Evolutionary conservation across 2,888 invertebrate species (phyloP), one percentile per base, ranked within the genome.

Genomic region (Dugesia japonica): DNA sequence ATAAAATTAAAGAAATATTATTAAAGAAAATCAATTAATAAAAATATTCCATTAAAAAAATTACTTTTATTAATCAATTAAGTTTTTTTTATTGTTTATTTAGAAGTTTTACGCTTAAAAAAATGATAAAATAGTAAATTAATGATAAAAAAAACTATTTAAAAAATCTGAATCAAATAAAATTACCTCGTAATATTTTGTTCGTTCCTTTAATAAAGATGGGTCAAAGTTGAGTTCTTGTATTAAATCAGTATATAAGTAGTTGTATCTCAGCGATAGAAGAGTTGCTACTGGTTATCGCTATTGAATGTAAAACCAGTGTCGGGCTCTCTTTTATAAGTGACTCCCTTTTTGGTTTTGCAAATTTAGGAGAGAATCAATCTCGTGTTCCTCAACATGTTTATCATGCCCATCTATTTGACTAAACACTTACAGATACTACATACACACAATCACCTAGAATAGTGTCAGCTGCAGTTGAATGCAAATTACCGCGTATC

Each of bases 171-270:
- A 38, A 56, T 56, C 56, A 56, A 56, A 56, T 56, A 56, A 56
- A 56, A 13, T 4, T n/a, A 20, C n/a, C 56, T 23, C 17, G 56
- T n/a, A 56, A 56, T 56, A 56, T 56, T 56, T 56, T 56, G 9
- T 56, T 56, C 56, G 56, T 56, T 56, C 56, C 56, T 56, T 56
- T 56, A n/a, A 56, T 56, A 56, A 56, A 56, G 56, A 56, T 56
- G 56, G 56, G 56, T 56, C 56, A 56, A 56, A 56, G 56, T 56
- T 56, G 56, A 56, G 56, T 23, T 56, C 56, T 56, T 13, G 31
- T 31, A 31, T 31, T 7, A 31, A 31, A 31, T 31, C 31, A 31
- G 31, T 56, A 56, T 38, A 38, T n/a, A 56, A 56, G 56, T 23
- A 56, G 56, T 56, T 56, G 56, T 56, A 56, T 56, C 56, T 56